Base-by-base conservation (phyloP, 2,888 invertebrate species). In the Thereva nobilitata region DNA sequence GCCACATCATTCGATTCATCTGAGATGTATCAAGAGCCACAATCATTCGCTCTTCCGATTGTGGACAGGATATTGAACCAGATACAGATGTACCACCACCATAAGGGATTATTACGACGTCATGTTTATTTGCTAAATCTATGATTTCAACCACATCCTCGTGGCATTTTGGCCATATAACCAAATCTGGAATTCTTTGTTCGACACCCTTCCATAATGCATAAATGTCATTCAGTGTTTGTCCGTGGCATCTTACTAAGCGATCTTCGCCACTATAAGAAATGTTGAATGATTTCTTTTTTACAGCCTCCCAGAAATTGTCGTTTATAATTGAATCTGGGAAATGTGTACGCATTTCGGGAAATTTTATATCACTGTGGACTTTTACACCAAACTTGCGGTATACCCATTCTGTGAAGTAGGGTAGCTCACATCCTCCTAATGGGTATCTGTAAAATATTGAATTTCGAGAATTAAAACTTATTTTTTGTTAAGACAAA, bases 81-180 rank as follows among this genome's bases (percentile, higher is more conserved):
- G 95, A 93, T 0, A 97, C 97, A 49, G 93, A 94, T 0, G 97
- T 97, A 0, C 96, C 97, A 1, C 97, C 97, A 0, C 97, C 97
- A 79, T 89, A 96, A 0, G 97, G 97, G 73, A 99, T 92, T 64
- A 98, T 84, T 44, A 90, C 95, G 50, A 93, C 86, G 73, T 91
- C 85, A 75, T 89, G 84, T 49, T 86, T 83, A 65, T 87, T 84
- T 1, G 97, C 96, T 49, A 91, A 78, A 34, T 86, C 80, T 0
- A 98, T 91, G 72, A 98, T 83, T 73, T 85, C 84, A 68, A 89
- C 89, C 4, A 96, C 95, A 74, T 96, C 90, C n/a, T 89, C 86
- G 78, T 97, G 95, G 71, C 84, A 86, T 50, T 84, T 87, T 49
- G 97, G 97, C 97, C 97, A 99, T 1, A 95, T 84, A 0, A 98